Base-by-base conservation (phyloP, 2,113 vertebrate genomes). In the Canis aureus region DNA sequence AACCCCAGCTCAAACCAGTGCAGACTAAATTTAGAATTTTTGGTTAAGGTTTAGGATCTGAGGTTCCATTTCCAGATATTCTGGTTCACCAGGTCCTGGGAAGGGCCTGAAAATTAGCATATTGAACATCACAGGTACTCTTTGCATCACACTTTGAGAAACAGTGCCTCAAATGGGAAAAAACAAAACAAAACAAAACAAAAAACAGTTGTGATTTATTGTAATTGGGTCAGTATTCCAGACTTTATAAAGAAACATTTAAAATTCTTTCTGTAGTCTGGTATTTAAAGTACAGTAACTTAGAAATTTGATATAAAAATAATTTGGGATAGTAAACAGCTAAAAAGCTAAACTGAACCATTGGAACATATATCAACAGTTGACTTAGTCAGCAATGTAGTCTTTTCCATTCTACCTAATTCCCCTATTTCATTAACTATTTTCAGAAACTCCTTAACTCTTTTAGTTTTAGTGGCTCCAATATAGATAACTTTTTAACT, bases 101-200 rank as follows among this genome's bases (percentile, higher is more conserved):
- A 60, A 43, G 0, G 11, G 10, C 25, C 23, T 83, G 49, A 35
- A 57, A 38, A 86, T 74, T 15, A 51, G 11, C 6, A 13, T 35
- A 13, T 11, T 51, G 25, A 3, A 29, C 4, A 5, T 60, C 11
- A 1, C 1, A 8, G 4, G 0, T 8, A 7, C 15, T 76, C 17
- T 8, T 53, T 9, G 25, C 5, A 25, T 38, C 7, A 29, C 1
- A 53, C 32, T 78, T 91, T 89, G 43, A 92, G n/a, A 94, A 73
- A 38, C 1, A 60, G 1, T 67, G 6, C 20, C 59, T 82, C 27
- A 80, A 66, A 32, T 10, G n/a, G 55, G 55, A 55, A 55, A 55
- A 55, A 67, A 67, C 53, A 79, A 19, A 74, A 4, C 49, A 49
- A 78, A 51, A 16, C 38, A 49, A 51, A 29, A 38, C 5, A 38